Base-by-base conservation (phyloP, 2,113 vertebrate species). In the Neopipo cinnamomea region DNA sequence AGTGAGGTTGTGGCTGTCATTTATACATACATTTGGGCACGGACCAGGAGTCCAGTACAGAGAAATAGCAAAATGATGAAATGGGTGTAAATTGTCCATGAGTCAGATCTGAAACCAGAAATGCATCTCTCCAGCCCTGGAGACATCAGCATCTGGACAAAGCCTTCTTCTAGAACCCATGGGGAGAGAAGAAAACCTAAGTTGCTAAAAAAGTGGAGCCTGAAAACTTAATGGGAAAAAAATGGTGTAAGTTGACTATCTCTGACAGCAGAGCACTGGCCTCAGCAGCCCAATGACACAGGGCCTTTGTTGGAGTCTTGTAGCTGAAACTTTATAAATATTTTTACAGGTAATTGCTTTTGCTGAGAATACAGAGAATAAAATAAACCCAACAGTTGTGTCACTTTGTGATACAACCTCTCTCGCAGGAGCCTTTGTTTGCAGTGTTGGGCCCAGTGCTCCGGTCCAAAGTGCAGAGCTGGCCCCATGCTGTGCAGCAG, bases 291-390 rank as follows among this genome's bases (percentile, higher is more conserved):
- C 55, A 41, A 2, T 0, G 1, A 76, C 66, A 61, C 27, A 4
- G 16, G 37, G 59, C 46, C 12, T 80, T 85, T 92, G 62, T 53
- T 83, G 41, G 20, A 86, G 28, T 11, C 58, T 42, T 50, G 25
- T 70, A 65, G 31, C 30, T 50, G 56, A 81, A 96, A 53, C 8
- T 21, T 46, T 21, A 73, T 24, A 91, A 85, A 93, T 82, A 85
- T 89, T 90, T 95, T 89, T 96, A 83, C 89, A 89, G 77, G 81
- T 85, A 96, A 85, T 93, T 89, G 84, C 65, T 49, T 78, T 85
- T 5, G 1, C 74, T 53, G 81, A 85, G 70, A 78, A 50, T 59
- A 65, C 47, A 65, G 27, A 67, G 53, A 88, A 65, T 49, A 46
- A 94, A 78, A 76, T 42, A 67, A 87, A 75, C 24, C 14, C 5